Evolutionary conservation across 2,888 invertebrate genomes (phyloP), one percentile per base, ranked within the genome.

Genomic region (Oegoconia quadripuncta): DNA sequence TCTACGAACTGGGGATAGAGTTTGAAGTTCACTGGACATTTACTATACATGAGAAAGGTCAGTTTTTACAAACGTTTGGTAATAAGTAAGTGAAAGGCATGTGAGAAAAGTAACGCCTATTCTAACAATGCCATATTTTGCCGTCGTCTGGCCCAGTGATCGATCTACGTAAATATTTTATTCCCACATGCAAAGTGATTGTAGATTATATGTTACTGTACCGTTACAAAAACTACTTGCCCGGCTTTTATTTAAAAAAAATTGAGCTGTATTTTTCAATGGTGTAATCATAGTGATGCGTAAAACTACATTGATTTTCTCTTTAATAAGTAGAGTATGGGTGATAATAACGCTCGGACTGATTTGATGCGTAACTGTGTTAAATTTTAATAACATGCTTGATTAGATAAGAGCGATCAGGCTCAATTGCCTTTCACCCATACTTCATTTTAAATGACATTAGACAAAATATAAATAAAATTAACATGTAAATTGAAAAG

Each of bases 101-200:
- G 84, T 84, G 84, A 83, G 84, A 84, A 84, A 82, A 77, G 73
- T 71, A 71, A 77, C 78, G 79, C 78, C 73, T 76, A 70, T 72
- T 76, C 57, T 73, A 77, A 86, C 84, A 86, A 86, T 84, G 74
- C 78, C 66, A 78, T 76, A 81, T 79, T 81, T 80, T 74, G 77
- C 74, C 72, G 77, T 78, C 81, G 72, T 71, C 75, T 73, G 65
- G 67, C 63, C 70, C 59, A 62, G 67, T 83, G 84, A 84, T 84
- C 78, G 84, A 86, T 84, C 75, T 74, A 61, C 55, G 64, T 74
- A 76, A 80, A 82, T 82, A 80, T 81, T 78, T 82, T 74, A 80
- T 75, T 72, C 66, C 60, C 64, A 63, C 69, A 65, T 64, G 69
- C 64, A 59, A 65, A 70, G 68, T 61, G 65, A 74, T 72, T 69